phyloP scores from a whole-genome alignment of 35 echinoderm and acorn worm species.

The Acanthaster planci region DNA sequence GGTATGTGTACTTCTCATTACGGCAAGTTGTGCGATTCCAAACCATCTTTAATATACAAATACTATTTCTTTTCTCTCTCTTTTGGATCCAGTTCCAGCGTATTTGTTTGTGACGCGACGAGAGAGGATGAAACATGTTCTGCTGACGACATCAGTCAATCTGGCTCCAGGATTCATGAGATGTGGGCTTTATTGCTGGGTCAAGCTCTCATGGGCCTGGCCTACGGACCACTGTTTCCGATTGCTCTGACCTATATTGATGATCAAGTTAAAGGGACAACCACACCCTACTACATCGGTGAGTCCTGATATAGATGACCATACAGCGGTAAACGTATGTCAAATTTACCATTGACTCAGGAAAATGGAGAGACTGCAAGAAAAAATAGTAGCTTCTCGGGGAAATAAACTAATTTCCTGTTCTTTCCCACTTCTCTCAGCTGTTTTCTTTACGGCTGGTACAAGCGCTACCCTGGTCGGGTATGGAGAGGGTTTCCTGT shows the following conservation, averaged over 20 bases:
- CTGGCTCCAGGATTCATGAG: slow-evolving; percentile 39
- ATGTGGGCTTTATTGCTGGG: slow-evolving; percentile 62
- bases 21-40: too few relatives aligned
- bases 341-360: too few relatives aligned
- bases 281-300: slow-evolving; percentile 70
- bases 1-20: too few relatives aligned
- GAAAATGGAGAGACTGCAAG: too few relatives aligned
- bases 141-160: slow-evolving; percentile 40
- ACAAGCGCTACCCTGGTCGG: slow-evolving; percentile 2
- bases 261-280: slow-evolving; percentile 61
- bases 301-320: slow-evolving; percentile 30
- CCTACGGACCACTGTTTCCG: slow-evolving; percentile 49
- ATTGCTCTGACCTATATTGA: slow-evolving; percentile 74
- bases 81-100: not conserved
- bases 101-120: not conserved
- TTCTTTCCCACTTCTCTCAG: slow-evolving; percentile 11
- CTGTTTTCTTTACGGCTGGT: slow-evolving; percentile 6
- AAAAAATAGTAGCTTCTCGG: too few relatives aligned
- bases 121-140: slow-evolving; percentile 30
- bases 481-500: not conserved
- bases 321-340: too few relatives aligned
- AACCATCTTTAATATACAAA: too few relatives aligned
- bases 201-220: slow-evolving; percentile 53
- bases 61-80: not conserved
- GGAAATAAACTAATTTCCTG: not conserved